A percentile compares a stretch with the other conserved stretches of the same genome.
Conservation (phyloP, 2,888 invertebrate genomes). For the Thera britannica region DNA sequence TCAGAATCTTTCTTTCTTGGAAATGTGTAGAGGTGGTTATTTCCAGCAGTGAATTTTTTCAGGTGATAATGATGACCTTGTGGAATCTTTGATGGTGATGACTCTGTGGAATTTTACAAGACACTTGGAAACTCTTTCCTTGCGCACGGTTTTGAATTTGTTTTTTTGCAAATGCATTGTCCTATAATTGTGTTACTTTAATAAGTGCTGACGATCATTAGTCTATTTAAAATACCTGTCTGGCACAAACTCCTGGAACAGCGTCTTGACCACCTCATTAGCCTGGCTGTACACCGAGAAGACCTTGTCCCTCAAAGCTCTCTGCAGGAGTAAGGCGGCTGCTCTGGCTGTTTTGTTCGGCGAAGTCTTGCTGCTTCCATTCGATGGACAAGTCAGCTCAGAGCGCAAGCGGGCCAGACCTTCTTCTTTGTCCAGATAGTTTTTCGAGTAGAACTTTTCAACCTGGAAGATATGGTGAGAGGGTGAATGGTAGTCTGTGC, state of each 20-base stretch:
- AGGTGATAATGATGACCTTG: no score
- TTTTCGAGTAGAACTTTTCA: constrained; percentile 95
- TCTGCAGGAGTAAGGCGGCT: constrained; percentile 90
- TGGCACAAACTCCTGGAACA: constrained; percentile 93
- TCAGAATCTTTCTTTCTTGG: no score
- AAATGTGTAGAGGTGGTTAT: no score
- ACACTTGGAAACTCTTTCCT: no score
- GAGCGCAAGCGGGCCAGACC: constrained; percentile 88
- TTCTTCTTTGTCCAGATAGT: constrained; percentile 95
- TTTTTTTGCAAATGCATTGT: no score
- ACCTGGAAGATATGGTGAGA: constrained; percentile 80
- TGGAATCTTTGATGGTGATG: no score
- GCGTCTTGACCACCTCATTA: constrained; percentile 91
- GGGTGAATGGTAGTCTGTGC: no score
- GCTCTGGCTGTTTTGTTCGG: constrained; percentile 93
- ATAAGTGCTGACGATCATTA: neutral
- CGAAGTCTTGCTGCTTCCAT: constrained; percentile 75
- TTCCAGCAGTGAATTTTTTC: no score
- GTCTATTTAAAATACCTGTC: constrained; percentile 82
- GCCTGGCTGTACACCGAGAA: constrained; percentile 94
- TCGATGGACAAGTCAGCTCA: constrained; percentile 72
- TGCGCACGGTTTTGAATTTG: no score
- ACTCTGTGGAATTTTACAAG: no score
- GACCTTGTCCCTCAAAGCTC: constrained; percentile 93
- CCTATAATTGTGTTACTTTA: no score